These are phyloP conservation scores for Spicauda simplicius DNA, from an alignment of 2,888 invertebrate species.

Conservation along the genomic window DNA sequence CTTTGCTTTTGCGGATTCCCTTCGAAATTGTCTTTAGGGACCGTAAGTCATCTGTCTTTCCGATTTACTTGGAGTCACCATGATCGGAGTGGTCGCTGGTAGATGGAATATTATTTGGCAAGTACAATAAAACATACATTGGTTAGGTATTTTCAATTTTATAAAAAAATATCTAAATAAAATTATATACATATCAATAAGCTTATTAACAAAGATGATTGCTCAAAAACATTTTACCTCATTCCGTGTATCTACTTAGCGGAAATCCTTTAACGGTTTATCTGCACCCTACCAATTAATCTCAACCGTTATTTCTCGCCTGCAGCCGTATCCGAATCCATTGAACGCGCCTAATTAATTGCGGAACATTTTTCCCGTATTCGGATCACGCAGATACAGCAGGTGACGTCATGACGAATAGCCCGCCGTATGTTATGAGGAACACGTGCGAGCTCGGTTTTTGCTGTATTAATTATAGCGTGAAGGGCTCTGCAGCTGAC, in stretches of 20 bases:
- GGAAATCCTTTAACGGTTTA: background rate
- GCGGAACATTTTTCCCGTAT: slow-evolving; percentile 27
- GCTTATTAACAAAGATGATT: too few relatives aligned
- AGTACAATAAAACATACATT: too few relatives aligned
- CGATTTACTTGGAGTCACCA: too few relatives aligned
- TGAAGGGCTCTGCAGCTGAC: slow-evolving; percentile 28
- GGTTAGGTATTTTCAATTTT: too few relatives aligned
- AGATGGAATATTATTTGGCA: too few relatives aligned
- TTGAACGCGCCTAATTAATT: slow-evolving; percentile 22
- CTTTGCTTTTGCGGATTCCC: too few relatives aligned
- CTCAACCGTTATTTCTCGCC: slow-evolving; percentile 10
- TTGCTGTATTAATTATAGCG: slow-evolving; percentile 35
- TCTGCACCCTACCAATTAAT: slow-evolving; percentile 8
- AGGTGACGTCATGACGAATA: slow-evolving; percentile 33
- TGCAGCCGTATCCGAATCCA: slow-evolving; percentile 1
- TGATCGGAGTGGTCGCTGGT: too few relatives aligned
- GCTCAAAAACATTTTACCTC: background rate
- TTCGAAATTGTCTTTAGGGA: too few relatives aligned
- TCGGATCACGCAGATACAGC: slow-evolving; percentile 27
- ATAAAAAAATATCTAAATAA: too few relatives aligned
- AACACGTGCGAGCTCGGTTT: slow-evolving; percentile 30
- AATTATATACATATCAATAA: too few relatives aligned
- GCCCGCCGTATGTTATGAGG: slow-evolving; percentile 24
- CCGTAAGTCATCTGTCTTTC: too few relatives aligned
- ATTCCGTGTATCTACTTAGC: background rate